A percentile compares a stretch with the other conserved stretches of the same genome.
These are phyloP conservation scores for Dipodomys spectabilis DNA, from an alignment of 2,113 vertebrate species.

Conservation along the genomic window DNA sequence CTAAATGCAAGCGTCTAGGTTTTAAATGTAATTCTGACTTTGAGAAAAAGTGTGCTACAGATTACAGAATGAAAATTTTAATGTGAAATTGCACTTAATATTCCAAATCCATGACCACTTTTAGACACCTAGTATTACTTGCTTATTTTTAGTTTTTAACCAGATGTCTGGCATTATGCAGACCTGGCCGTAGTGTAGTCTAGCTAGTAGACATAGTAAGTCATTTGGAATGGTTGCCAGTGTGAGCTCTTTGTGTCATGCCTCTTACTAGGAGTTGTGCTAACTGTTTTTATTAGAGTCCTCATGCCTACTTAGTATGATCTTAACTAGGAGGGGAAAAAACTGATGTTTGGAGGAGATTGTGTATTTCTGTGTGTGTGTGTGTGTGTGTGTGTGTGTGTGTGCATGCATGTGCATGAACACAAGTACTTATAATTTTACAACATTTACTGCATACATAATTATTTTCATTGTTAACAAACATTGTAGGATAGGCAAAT, in stretches of 20 bases:
- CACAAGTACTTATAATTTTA: background rate
- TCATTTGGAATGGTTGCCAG: background rate
- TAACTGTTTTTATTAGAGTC: background rate
- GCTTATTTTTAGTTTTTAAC: constrained; percentile 11
- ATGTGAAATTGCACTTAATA: background rate
- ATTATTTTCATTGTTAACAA: background rate
- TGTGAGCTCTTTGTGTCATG: background rate
- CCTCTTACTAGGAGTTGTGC: background rate
- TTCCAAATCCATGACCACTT: background rate
- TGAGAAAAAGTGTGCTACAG: background rate
- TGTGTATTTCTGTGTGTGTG: background rate
- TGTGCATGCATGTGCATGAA: background rate
- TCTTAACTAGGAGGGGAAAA: background rate
- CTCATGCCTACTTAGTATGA: background rate
- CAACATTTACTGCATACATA: background rate
- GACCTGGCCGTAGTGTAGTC: background rate
- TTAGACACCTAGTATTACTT: background rate
- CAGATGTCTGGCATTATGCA: background rate
- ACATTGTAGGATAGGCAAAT: background rate
- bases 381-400: background rate
- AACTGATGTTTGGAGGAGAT: background rate
- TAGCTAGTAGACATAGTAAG: background rate
- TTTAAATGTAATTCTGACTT: background rate
- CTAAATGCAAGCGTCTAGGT: background rate
- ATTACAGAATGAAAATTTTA: background rate